A percentile compares a stretch with the other conserved stretches of the same genome.
Conservation (phyloP, 2,113 vertebrate species). For the Oreocharis arfaki region DNA sequence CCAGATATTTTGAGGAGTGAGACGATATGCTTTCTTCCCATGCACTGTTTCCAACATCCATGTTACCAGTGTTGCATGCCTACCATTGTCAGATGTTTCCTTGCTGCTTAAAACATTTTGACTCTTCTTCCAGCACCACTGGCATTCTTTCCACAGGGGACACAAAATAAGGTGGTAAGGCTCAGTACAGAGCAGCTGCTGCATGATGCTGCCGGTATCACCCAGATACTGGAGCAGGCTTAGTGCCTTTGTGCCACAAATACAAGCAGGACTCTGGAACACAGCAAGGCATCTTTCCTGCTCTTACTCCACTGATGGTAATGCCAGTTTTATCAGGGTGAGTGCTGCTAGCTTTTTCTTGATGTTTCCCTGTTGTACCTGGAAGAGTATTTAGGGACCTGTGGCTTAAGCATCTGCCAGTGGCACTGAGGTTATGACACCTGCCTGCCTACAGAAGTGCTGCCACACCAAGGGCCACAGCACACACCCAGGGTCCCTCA, state of each 20-base stretch:
- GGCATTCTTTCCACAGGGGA: background rate
- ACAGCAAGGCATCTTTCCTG: background rate
- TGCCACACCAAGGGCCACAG: fast-evolving
- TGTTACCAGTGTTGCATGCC: background rate
- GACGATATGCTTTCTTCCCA: background rate
- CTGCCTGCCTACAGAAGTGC: background rate
- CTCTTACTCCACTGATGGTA: background rate
- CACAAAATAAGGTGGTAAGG: fast-evolving
- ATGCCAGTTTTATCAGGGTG: background rate
- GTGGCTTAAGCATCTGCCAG: background rate
- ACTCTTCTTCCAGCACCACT: background rate
- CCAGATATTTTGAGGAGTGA: background rate
- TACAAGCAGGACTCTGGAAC: background rate
- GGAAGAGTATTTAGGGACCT: background rate
- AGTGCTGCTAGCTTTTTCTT: background rate
- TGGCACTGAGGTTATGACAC: background rate
- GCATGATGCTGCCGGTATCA: fast-evolving
- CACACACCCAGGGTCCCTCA: fast-evolving
- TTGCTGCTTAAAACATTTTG: background rate
- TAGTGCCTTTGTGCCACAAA: background rate
- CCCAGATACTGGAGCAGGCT: background rate
- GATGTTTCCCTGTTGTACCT: background rate
- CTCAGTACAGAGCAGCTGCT: fast-evolving
- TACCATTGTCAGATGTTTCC: background rate
- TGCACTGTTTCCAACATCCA: background rate